These are phyloP conservation scores for Drosophila mauritiana DNA, from an alignment of 1,140 invertebrate species.

Conservation along the genomic window DNA sequence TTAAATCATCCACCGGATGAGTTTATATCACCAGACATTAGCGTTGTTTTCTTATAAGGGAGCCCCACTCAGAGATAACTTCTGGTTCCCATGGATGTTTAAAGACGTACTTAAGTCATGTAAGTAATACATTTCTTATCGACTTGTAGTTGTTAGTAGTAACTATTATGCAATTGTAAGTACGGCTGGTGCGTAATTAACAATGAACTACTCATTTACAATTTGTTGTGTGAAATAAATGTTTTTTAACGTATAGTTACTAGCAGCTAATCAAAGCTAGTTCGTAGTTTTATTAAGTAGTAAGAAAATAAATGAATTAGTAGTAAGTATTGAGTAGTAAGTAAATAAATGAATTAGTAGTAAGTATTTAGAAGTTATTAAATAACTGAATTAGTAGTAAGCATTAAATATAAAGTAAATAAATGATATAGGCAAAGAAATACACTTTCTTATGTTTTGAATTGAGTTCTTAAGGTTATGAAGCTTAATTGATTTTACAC, in stretches of 20 bases:
- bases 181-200: too few species aligned
- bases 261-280: too few species aligned
- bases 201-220: neutral
- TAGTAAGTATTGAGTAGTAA: too few species aligned
- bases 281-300: neutral
- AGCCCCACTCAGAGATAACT: slow-evolving; percentile 9
- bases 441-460: neutral
- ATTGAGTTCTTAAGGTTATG: too few species aligned
- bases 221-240: neutral
- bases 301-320: neutral
- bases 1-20: slow-evolving; percentile 35
- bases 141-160: neutral
- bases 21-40: slow-evolving; percentile 3
- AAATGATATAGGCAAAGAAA: neutral
- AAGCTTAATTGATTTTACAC: too few species aligned
- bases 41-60: neutral
- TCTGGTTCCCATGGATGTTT: slow-evolving; percentile 3
- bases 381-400: too few species aligned
- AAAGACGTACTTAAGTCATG: neutral
- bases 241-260: too few species aligned
- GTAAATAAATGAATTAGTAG: neutral
- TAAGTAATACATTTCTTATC: neutral
- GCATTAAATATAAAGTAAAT: too few species aligned
- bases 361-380: neutral
- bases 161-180: neutral